These are phyloP conservation scores for Spongilla lacustris DNA, from an alignment of 37 sponge, comb jelly and placozoan genomes.

Conservation along the genomic window DNA sequence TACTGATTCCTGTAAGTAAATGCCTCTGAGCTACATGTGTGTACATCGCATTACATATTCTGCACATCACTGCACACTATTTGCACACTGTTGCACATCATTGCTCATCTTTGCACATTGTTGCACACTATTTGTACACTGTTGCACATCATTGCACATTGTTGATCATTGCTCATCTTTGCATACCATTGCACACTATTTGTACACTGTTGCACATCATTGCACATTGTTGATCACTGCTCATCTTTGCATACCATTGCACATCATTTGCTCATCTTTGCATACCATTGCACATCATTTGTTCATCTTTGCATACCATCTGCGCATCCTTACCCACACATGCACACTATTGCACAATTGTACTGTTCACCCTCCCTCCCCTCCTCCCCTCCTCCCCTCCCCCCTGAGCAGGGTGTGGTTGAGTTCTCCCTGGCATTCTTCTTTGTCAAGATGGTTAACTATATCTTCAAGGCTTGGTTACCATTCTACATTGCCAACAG, in stretches of 20 bases:
- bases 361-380: too few species aligned
- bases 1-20: slow-evolving; percentile 72
- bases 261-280: neutral
- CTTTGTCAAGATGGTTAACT: slow-evolving; percentile 78
- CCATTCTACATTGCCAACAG: slow-evolving; percentile 70
- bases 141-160: neutral
- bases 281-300: neutral
- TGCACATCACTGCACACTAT: neutral
- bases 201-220: neutral
- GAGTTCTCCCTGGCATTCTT: slow-evolving; percentile 84
- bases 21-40: too few species aligned
- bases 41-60: too few species aligned
- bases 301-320: too few species aligned
- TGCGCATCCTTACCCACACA: neutral
- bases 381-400: neutral
- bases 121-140: neutral
- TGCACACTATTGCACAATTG: too few species aligned
- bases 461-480: slow-evolving; percentile 88
- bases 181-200: neutral
- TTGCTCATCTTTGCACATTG: neutral
- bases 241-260: neutral
- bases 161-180: neutral
- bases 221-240: neutral
- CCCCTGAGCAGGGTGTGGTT: slow-evolving; percentile 40
- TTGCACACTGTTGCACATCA: neutral